Percentiles rank a stretch among this genome's conserved stretches.
phyloP scores from a whole-genome alignment of 2,113 vertebrate genomes.

The Atrichornis clamosus region DNA sequence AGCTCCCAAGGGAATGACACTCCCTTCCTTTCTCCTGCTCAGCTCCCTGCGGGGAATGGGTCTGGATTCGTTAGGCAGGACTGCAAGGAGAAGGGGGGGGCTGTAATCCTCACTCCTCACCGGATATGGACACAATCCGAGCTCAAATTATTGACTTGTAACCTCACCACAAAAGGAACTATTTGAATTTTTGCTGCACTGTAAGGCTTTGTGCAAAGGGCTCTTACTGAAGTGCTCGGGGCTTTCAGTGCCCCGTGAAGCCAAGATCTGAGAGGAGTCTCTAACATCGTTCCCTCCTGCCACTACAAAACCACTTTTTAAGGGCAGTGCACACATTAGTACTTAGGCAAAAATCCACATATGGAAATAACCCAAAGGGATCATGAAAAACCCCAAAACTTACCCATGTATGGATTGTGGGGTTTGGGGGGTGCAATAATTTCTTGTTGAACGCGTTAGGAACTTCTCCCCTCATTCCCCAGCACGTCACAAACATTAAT shows the following conservation, averaged over 20 bases:
- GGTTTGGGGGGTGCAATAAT: not conserved
- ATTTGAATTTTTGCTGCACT: not conserved
- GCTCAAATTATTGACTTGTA: conserved; percentile 18
- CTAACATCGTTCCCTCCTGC: not conserved
- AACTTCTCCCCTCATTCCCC: not conserved
- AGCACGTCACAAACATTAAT: not conserved
- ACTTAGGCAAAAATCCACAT: not conserved
- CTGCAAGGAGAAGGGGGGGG: not conserved
- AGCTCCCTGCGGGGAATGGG: not conserved
- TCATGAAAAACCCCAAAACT: not conserved
- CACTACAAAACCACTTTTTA: not conserved
- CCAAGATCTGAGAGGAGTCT: not conserved
- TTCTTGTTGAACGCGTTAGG: not conserved
- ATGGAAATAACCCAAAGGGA: not conserved
- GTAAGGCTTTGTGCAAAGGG: not conserved
- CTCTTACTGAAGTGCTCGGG: not conserved
- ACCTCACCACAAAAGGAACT: not conserved
- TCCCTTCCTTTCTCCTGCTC: conserved; percentile 15
- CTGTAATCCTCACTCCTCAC: not conserved
- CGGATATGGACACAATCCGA: not conserved
- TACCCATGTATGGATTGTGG: not conserved
- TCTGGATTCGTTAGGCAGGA: not conserved
- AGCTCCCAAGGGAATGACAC: not conserved
- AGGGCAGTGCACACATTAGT: not conserved
- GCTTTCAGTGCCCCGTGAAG: not conserved